Evolutionary conservation across 2,797 vertebrate species (phyloP).

Genomic region (Sorex maritimensis): DNA sequence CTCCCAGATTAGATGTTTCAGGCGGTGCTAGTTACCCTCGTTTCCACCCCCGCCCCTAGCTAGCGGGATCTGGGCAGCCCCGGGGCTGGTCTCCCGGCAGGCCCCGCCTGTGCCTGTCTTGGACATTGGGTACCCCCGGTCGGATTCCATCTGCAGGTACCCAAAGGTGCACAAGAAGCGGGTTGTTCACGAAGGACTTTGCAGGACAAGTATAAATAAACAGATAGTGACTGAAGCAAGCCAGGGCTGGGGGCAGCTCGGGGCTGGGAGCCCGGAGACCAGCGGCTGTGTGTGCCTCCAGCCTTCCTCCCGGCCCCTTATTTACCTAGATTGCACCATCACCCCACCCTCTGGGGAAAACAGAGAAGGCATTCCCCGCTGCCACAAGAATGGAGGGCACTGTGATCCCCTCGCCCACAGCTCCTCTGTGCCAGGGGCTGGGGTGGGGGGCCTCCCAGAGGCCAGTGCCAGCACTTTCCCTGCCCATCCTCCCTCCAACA

Average conservation of each 20-base stretch:
- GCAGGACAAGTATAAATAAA: constrained; percentile 39
- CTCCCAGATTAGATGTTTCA: not conserved
- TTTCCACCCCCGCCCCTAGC: not conserved
- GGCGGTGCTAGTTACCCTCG: not conserved
- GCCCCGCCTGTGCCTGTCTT: not conserved
- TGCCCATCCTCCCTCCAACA: not conserved
- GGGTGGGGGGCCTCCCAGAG: no score
- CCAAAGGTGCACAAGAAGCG: not conserved
- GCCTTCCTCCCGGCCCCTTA: not conserved
- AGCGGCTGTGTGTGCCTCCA: not conserved
- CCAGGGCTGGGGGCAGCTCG: not conserved
- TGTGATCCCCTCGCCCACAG: not conserved
- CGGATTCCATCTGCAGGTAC: not conserved
- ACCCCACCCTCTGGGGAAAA: constrained; percentile 31
- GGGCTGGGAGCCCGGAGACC: not conserved
- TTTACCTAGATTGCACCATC: constrained; percentile 45
- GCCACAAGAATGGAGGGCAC: not conserved
- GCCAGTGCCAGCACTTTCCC: not conserved
- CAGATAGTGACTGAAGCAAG: not conserved
- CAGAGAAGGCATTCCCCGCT: not conserved
- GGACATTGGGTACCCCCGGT: not conserved
- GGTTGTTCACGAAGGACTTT: constrained; percentile 10
- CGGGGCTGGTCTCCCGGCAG: not conserved
- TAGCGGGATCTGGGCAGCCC: not conserved
- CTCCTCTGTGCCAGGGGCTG: not conserved